Percentiles rank a stretch among this genome's conserved stretches.
Conservation (phyloP, 2,888 invertebrate genomes). For the Harpalus rufipes region DNA sequence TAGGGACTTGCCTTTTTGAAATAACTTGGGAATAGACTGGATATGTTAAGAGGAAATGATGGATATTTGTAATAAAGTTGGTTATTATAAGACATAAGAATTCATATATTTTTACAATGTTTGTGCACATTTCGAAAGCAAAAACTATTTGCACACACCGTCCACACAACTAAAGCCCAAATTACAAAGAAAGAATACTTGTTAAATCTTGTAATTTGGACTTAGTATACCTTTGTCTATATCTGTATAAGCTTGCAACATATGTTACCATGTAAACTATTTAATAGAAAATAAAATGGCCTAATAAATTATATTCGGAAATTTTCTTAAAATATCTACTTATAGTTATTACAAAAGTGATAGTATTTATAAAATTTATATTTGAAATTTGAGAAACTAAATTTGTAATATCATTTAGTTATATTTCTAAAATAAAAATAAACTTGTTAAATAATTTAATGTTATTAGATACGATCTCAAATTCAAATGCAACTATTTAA, state of each 20-base stretch:
- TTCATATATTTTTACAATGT: slow-evolving; percentile 66
- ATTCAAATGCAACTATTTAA: slow-evolving; percentile 36
- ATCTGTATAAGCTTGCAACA: slow-evolving; percentile 64
- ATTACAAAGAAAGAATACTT: slow-evolving; percentile 48
- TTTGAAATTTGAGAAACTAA: slow-evolving; percentile 37
- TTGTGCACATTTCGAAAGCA: slow-evolving; percentile 63
- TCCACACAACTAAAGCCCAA: slow-evolving; percentile 58
- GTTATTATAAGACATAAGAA: slow-evolving; percentile 53
- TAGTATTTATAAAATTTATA: slow-evolving; percentile 55
- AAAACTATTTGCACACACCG: slow-evolving; percentile 62
- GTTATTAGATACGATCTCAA: slow-evolving; percentile 42
- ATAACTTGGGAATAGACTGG: slow-evolving; percentile 57
- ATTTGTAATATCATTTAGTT: slow-evolving; percentile 37
- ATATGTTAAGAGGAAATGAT: slow-evolving; percentile 50
- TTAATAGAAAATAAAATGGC: slow-evolving; percentile 62
- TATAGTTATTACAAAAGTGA: slow-evolving; percentile 53
- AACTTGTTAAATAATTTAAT: slow-evolving; percentile 18
- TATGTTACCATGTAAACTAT: slow-evolving; percentile 64
- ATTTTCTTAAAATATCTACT: slow-evolving; percentile 47
- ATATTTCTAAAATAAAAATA: slow-evolving; percentile 28
- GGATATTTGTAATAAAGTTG: slow-evolving; percentile 50
- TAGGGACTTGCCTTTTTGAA: slow-evolving; percentile 67
- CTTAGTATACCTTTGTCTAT: slow-evolving; percentile 62
- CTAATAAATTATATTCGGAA: slow-evolving; percentile 56
- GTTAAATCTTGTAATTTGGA: slow-evolving; percentile 47